Evolutionary conservation across 2,113 vertebrate species (phyloP).

Genomic region (Gambusia affinis): DNA sequence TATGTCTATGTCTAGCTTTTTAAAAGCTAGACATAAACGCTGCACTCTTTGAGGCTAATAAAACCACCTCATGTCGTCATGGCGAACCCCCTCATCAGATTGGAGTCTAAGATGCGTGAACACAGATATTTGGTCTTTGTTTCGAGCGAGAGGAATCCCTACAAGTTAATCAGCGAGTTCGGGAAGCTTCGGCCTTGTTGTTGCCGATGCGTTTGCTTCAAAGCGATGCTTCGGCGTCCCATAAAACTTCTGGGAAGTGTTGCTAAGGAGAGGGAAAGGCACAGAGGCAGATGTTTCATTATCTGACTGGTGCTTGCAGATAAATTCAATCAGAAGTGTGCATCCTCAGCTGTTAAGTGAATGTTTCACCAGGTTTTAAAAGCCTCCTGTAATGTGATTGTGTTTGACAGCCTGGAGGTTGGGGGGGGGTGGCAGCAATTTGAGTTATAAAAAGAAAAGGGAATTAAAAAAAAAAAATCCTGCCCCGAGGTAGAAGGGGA

Average conservation of each 20-base stretch:
- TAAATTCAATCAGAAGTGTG: constrained; percentile 11
- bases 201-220: constrained; percentile 62
- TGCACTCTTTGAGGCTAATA: constrained; percentile 3
- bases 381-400: constrained; percentile 51
- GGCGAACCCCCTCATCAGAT: constrained; percentile 9
- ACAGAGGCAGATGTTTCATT: constrained; percentile 8
- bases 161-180: constrained; percentile 40
- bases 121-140: constrained; percentile 53
- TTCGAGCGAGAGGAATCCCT: constrained; percentile 32
- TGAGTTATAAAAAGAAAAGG: constrained; percentile 58
- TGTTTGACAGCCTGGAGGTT: constrained; percentile 55
- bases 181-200: constrained; percentile 29
- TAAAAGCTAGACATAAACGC: constrained; percentile 1
- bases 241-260: constrained; percentile 12
- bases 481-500: constrained; percentile 56
- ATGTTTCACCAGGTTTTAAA: constrained; percentile 38
- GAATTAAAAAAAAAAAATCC: constrained; percentile 30
- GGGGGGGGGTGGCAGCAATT: constrained; percentile 4
- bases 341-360: constrained; percentile 9
- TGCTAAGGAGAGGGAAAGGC: neutral
- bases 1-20: constrained; percentile 25
- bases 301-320: constrained; percentile 11
- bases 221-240: constrained; percentile 49
- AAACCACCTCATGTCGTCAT: neutral
- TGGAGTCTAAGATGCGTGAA: neutral